Percentiles rank a stretch among this genome's conserved stretches.
Evolutionary conservation across 2,113 vertebrate genomes (phyloP).

Genomic region (Oncorhynchus masou): DNA sequence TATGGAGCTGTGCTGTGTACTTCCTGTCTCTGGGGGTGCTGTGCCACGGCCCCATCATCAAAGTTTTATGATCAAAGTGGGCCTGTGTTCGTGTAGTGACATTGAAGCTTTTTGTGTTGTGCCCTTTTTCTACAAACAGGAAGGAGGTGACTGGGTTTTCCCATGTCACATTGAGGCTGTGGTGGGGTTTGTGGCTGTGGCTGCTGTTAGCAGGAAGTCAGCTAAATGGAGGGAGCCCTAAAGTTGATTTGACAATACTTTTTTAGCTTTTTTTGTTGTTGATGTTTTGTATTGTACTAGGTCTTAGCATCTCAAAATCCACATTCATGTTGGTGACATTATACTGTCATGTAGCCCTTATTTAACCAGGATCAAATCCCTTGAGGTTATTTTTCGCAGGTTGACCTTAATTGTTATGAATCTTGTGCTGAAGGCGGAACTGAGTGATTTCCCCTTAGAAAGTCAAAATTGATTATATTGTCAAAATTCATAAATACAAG

Average conservation of each 20-base stretch:
- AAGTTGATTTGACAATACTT: not conserved
- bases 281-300: not conserved
- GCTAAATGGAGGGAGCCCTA: not conserved
- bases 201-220: not conserved
- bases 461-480: too few species aligned
- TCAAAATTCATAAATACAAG: too few species aligned
- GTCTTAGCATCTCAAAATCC: not conserved
- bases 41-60: not conserved
- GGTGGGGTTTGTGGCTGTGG: not conserved
- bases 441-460: too few species aligned
- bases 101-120: not conserved
- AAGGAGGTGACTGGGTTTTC: not conserved
- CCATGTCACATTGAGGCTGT: not conserved
- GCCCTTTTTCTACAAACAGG: not conserved
- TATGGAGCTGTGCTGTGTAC: not conserved
- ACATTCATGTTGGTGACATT: not conserved
- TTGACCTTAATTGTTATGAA: too few species aligned
- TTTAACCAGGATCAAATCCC: too few species aligned
- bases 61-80: constrained; percentile 1
- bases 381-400: too few species aligned
- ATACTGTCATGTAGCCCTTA: too few species aligned
- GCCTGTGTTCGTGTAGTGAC: not conserved
- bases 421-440: too few species aligned
- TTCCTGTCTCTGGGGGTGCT: not conserved
- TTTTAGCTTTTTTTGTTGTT: not conserved